Base-by-base conservation (phyloP, 2,113 vertebrate genomes). In the Peromyscus polionotus region DNA sequence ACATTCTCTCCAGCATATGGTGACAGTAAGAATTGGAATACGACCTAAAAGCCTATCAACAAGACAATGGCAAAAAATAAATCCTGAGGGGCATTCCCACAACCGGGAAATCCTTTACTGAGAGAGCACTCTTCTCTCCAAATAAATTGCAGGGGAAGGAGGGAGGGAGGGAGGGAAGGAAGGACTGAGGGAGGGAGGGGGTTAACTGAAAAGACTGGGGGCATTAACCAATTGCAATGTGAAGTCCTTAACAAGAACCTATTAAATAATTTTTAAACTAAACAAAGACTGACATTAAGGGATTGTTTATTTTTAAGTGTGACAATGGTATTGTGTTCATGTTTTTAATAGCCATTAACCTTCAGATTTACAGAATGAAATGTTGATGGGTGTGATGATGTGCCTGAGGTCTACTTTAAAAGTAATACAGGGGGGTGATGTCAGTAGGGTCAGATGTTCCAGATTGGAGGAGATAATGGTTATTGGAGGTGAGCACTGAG, bases 361-460 rank as follows among this genome's bases (percentile, higher is more conserved):
- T 94, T 94, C 72, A 61, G 70, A 80, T 85, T 68, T 67, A 45
- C 65, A 76, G 54, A 92, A 76, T 45, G 48, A 94, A 92, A 90
- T 95, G 85, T 48, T 67, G 81, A 11, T 65, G 31, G 24, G 45
- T 65, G 4, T 14, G 76, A 92, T 54, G 19, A 51, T 39, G 5
- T 77, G 48, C 33, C 13, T 48, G 8, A 48, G 67, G 31, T 90
- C 80, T 63, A 5, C 51, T 92, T 76, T 90, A 24, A 92, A 89
- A 39, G 61, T 45, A 61, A 73, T 19, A 61, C 68, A 88, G 36
- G 31, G 85, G 22, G 61, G 36, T 54, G 36, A 39, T 33, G 26
- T 65, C 31, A 88, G 4, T 33, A 16, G 26, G 3, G 2, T 92
- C 73, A 54, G 65, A 73, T 59, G 39, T 24, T 88, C 80, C 45